Conservation (phyloP, 2,113 vertebrate genomes). For the Sula dactylatra region DNA sequence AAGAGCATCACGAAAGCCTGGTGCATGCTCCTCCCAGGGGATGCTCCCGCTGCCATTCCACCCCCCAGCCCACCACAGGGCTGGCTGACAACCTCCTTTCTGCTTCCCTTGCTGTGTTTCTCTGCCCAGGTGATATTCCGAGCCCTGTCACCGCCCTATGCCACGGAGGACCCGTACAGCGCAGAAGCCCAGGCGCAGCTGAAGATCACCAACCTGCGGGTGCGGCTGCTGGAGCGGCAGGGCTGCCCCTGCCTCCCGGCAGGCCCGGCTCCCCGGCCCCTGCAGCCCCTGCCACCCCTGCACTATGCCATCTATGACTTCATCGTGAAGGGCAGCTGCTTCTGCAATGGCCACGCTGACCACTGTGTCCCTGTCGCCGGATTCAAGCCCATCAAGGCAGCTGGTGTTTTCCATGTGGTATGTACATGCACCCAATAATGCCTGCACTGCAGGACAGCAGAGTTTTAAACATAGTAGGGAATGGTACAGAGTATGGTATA, state of each 20-base stretch:
- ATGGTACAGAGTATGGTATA: too few relatives aligned
- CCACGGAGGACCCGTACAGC: constrained; percentile 84
- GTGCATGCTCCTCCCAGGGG: neutral
- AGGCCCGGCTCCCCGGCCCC: neutral
- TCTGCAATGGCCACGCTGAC: constrained; percentile 93
- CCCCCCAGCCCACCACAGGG: fast-evolving
- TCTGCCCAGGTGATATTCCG: constrained; percentile 89
- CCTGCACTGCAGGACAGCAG: neutral
- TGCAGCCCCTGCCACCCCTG: constrained; percentile 27
- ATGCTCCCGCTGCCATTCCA: neutral
- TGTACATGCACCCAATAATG: neutral
- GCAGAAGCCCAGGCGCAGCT: constrained; percentile 83
- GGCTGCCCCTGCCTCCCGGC: constrained; percentile 82
- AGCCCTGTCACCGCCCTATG: constrained; percentile 81
- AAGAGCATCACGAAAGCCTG: neutral
- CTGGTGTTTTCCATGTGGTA: constrained; percentile 83
- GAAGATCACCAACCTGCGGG: constrained; percentile 89
- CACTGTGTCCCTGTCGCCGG: constrained; percentile 82
- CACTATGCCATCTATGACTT: constrained; percentile 94
- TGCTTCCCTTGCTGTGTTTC: neutral
- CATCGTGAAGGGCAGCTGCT: constrained; percentile 95
- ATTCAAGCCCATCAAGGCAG: constrained; percentile 77
- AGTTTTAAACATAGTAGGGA: neutral
- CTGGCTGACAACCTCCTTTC: neutral
- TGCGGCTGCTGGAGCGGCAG: constrained; percentile 84